Percentiles rank a stretch among this genome's conserved stretches.
Conservation (phyloP, 1,140 invertebrate genomes). For the Pseudachorutes palmiensis region DNA sequence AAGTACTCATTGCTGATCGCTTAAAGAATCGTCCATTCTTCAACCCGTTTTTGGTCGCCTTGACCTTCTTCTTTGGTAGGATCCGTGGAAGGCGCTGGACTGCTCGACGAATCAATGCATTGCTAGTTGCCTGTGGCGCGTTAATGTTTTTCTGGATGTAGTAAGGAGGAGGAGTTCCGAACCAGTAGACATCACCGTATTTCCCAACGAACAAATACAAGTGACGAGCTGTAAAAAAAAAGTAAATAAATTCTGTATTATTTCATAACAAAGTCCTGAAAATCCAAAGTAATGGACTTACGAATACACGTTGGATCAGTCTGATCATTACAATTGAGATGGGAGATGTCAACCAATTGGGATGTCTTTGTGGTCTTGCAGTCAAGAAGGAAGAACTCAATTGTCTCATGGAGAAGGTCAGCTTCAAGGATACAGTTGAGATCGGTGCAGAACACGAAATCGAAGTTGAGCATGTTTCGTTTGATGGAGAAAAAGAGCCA, state of each 20-base stretch:
- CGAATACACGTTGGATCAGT: background rate
- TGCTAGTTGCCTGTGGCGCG: background rate
- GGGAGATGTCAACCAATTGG: background rate
- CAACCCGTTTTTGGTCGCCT: no score
- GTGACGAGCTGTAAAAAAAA: background rate
- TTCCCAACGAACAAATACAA: background rate
- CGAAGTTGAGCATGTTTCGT: background rate
- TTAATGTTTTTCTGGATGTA: constrained; percentile 6
- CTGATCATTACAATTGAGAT: background rate
- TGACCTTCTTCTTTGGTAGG: no score
- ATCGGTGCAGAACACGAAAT: background rate
- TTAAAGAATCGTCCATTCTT: no score
- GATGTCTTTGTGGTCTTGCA: background rate
- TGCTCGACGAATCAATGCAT: background rate
- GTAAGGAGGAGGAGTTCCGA: background rate
- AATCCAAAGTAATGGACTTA: background rate
- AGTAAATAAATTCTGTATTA: background rate
- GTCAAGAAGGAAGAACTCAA: background rate
- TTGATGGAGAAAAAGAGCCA: constrained; percentile 3
- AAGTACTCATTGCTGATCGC: no score
- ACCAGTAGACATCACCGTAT: constrained; percentile 1
- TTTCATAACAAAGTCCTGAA: background rate
- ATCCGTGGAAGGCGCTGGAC: no score
- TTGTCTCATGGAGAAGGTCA: background rate
- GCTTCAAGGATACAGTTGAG: background rate